Evolutionary conservation across 23 tunicate genomes (phyloP).

Genomic region (Oikopleura albicans): DNA sequence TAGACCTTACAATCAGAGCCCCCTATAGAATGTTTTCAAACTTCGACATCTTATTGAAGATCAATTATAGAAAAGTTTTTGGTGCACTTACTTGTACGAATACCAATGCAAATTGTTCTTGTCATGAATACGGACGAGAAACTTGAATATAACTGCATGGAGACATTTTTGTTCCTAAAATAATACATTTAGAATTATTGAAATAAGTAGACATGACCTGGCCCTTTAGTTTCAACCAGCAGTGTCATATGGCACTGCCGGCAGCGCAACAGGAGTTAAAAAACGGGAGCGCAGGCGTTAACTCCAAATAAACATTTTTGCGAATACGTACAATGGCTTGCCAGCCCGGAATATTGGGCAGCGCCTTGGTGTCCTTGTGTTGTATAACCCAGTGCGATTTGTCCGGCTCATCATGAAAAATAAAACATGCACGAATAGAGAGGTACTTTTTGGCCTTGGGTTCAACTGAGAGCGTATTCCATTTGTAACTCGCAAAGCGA

Average conservation of each 20-base stretch:
- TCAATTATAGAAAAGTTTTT: not conserved
- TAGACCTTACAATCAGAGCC: too few species aligned
- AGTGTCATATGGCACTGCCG: too few species aligned
- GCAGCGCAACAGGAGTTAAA: too few species aligned
- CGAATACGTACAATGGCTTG: not conserved
- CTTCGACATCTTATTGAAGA: too few species aligned
- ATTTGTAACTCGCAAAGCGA: not conserved
- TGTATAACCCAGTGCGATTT: slow-evolving; percentile 5
- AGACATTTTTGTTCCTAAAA: not conserved
- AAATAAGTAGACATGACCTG: too few species aligned
- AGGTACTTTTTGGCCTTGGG: not conserved
- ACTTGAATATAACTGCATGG: not conserved
- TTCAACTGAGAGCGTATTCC: not conserved
- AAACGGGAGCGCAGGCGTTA: too few species aligned
- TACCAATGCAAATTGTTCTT: not conserved
- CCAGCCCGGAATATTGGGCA: slow-evolving; percentile 12
- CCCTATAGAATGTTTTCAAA: too few species aligned
- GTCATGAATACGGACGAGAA: not conserved
- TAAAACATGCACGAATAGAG: not conserved
- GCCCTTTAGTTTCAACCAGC: too few species aligned
- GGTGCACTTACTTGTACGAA: not conserved
- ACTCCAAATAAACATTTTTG: too few species aligned
- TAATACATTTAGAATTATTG: not conserved
- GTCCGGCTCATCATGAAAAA: not conserved
- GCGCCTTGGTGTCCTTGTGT: not conserved